Percentiles rank a stretch among this genome's conserved stretches.
Conservation (phyloP, 2,797 vertebrate genomes). For the Remorina albescens region DNA sequence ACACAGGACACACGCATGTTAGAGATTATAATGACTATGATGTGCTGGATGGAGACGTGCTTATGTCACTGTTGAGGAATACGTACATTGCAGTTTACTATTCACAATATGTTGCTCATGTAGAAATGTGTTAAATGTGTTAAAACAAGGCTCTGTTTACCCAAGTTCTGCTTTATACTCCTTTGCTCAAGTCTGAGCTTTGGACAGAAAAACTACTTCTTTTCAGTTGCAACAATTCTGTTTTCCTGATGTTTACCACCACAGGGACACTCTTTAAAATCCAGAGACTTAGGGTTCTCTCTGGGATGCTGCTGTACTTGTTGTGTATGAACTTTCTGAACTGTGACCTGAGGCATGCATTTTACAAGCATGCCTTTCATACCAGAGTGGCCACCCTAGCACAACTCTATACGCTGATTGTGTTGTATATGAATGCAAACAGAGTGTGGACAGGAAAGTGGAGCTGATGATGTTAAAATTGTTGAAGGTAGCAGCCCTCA, state of each 20-base stretch:
- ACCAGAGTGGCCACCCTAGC: neutral
- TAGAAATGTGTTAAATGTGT: neutral
- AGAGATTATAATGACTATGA: too few species aligned
- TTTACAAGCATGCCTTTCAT: slow-evolving; percentile 13
- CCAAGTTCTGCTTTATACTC: too few species aligned
- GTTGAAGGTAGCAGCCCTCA: neutral
- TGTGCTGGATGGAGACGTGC: slow-evolving; percentile 17
- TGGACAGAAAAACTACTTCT: too few species aligned
- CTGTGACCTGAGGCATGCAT: neutral
- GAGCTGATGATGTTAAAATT: neutral
- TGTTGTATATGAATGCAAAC: neutral
- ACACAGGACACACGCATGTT: slow-evolving; percentile 23
- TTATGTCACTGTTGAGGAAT: slow-evolving; percentile 15
- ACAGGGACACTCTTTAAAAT: too few species aligned
- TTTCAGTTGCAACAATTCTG: too few species aligned
- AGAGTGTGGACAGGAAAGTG: neutral
- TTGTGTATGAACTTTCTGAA: neutral
- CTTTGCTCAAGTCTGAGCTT: too few species aligned
- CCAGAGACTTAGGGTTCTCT: too few species aligned
- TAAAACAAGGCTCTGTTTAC: too few species aligned
- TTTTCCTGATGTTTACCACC: too few species aligned
- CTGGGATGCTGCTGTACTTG: neutral
- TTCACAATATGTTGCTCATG: neutral
- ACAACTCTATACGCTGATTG: neutral
- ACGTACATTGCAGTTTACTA: neutral